Conservation (phyloP, 64 coral and sea anemone species). For the Dendrophyllia cribrosa region DNA sequence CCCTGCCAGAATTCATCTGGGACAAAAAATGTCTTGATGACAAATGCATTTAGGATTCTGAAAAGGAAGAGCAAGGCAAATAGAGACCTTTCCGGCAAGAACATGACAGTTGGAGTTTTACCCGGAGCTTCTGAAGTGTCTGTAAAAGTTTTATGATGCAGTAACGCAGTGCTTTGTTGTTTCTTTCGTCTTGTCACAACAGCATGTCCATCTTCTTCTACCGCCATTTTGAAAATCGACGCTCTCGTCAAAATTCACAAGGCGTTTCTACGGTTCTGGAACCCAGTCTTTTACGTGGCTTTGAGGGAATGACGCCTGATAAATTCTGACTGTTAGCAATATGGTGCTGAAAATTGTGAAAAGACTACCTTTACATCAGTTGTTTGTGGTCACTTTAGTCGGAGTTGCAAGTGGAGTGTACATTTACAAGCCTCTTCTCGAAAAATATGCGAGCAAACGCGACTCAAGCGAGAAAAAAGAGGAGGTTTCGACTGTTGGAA, state of each 20-base stretch:
- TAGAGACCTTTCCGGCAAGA: neutral
- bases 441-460: slow-evolving; percentile 2
- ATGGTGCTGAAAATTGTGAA: slow-evolving; percentile 48
- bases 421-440: slow-evolving; percentile 82
- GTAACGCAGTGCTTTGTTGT: neutral
- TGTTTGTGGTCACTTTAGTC: slow-evolving; percentile 72
- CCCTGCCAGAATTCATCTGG: slow-evolving; percentile 99
- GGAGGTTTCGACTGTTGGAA: neutral
- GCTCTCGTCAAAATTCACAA: neutral
- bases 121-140: neutral
- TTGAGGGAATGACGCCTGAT: neutral
- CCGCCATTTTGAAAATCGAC: slow-evolving; percentile 3
- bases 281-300: neutral
- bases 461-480: neutral
- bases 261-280: neutral
- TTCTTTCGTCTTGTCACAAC: neutral
- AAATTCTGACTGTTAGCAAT: neutral
- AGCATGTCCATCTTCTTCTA: neutral
- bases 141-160: neutral
- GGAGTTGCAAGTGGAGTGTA: slow-evolving; percentile 84
- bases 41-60: slow-evolving; percentile 75
- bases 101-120: neutral
- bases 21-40: slow-evolving; percentile 85
- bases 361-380: slow-evolving; percentile 76
- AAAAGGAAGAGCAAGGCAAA: slow-evolving; percentile 63